Percentiles rank a stretch among this genome's conserved stretches.
phyloP scores from a whole-genome alignment of 2,797 vertebrate genomes.

The Etheostoma nigrum region DNA sequence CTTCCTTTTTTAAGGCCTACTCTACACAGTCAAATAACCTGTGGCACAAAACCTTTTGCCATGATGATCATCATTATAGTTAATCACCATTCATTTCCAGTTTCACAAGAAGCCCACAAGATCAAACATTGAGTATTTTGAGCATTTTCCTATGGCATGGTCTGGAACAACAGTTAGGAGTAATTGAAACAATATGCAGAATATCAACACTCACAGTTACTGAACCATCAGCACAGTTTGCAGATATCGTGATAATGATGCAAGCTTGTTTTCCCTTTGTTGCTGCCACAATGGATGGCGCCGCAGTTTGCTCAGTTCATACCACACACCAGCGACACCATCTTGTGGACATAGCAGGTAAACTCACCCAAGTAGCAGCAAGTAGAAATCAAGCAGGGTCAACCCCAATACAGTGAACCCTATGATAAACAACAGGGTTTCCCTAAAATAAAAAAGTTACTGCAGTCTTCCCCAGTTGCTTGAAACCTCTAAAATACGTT shows the following conservation, averaged over 20 bases:
- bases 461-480: constrained; percentile 37
- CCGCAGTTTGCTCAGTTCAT: neutral
- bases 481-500: constrained; percentile 45
- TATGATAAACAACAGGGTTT: constrained; percentile 56
- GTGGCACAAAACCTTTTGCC: constrained; percentile 78
- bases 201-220: constrained; percentile 79
- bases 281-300: constrained; percentile 36
- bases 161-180: constrained; percentile 76
- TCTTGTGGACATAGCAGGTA: constrained; percentile 77
- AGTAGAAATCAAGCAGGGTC: constrained; percentile 16
- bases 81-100: constrained; percentile 83
- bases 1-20: constrained; percentile 35
- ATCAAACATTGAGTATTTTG: constrained; percentile 82
- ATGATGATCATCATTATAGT: constrained; percentile 79
- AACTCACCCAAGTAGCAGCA: constrained; percentile 27
- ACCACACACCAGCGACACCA: constrained; percentile 73
- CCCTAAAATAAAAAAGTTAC: constrained; percentile 21
- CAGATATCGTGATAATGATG: constrained; percentile 74
- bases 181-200: constrained; percentile 81
- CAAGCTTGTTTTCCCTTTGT: constrained; percentile 61
- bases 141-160: constrained; percentile 71
- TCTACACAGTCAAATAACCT: constrained; percentile 73
- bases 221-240: constrained; percentile 80
- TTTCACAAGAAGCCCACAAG: constrained; percentile 81
- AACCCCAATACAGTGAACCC: constrained; percentile 24